These are phyloP conservation scores for Heliconius himera DNA, from an alignment of 1,140 invertebrate genomes.

Conservation along the genomic window DNA sequence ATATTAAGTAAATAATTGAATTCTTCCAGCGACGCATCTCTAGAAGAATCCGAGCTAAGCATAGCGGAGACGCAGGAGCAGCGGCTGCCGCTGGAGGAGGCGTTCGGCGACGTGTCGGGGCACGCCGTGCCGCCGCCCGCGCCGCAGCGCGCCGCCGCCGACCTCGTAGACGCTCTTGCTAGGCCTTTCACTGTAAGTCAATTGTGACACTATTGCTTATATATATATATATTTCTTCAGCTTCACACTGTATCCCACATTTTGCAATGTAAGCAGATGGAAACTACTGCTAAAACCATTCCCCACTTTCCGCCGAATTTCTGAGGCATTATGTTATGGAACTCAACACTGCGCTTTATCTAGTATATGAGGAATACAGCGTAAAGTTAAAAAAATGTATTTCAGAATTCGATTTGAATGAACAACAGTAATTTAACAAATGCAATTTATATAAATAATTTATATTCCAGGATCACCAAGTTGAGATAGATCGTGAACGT, in stretches of 20 bases:
- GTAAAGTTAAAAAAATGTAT: too few relatives aligned
- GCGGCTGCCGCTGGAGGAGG: constrained; percentile 66
- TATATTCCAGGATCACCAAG: constrained; percentile 81
- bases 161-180: constrained; percentile 68
- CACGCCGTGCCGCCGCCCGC: constrained; percentile 78
- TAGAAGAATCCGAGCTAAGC: constrained; percentile 63
- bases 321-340: too few relatives aligned
- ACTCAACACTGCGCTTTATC: too few relatives aligned
- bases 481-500: constrained; percentile 82
- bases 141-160: constrained; percentile 71
- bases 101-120: constrained; percentile 72
- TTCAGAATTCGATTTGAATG: too few relatives aligned
- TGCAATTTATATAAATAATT: neutral
- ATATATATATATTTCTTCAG: too few relatives aligned
- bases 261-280: too few relatives aligned
- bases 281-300: too few relatives aligned
- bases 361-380: too few relatives aligned
- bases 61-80: constrained; percentile 60
- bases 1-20: neutral
- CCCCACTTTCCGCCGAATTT: too few relatives aligned
- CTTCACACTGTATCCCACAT: too few relatives aligned
- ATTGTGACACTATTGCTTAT: neutral
- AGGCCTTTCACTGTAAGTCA: constrained; percentile 71
- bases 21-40: constrained; percentile 50
- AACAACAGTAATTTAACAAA: neutral